Base-by-base conservation (phyloP, 2,113 vertebrate genomes). In the Corvus cornix region DNA sequence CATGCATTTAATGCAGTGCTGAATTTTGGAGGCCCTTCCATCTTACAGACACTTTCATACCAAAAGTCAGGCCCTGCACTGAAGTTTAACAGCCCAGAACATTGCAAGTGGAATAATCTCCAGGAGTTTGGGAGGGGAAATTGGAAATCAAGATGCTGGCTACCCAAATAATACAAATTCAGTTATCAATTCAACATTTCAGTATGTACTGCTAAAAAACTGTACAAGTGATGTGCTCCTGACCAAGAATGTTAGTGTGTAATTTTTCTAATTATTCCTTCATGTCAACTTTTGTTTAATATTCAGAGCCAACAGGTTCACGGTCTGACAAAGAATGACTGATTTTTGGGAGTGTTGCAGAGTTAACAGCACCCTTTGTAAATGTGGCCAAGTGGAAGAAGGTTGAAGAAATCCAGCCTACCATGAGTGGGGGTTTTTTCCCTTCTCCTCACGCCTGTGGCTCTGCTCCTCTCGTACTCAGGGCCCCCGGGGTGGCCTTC, bases 341-440 rank as follows among this genome's bases (percentile, higher is more conserved):
- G 31, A 0, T 64, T 84, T n/a, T 58, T 91, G 76, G 9, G 33
- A 85, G 5, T n/a, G 20, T 33, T 43, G 78, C 46, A 63, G 83
- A 22, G 19, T 23, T 74, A 56, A 16, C 14, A 82, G 91, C 62
- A 73, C 27, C 49, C 52, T 37, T 48, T 84, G 23, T 60, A 63
- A 51, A 81, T 33, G 5, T 11, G 28, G 6, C 11, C 49, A 16
- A 6, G 31, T 26, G 56, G 27, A 16, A 83, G 81, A 21, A 89
- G 78, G 46, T 1, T 7, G 28, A 43, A 19, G 49, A 33, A 95
- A 59, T 41, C 11, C 66, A 77, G 24, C 95, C 53, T 98, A 99
- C 99, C 99, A 4, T 99, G 98, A 10, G 98, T 99, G 41, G 98
- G 98, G 52, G 98, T 99, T 97, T 99, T 99, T 44, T 98, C 99